Evolutionary conservation across 2,797 vertebrate genomes (phyloP), one percentile per base, ranked within the genome.

Genomic region (Loris lydekkerianus): DNA sequence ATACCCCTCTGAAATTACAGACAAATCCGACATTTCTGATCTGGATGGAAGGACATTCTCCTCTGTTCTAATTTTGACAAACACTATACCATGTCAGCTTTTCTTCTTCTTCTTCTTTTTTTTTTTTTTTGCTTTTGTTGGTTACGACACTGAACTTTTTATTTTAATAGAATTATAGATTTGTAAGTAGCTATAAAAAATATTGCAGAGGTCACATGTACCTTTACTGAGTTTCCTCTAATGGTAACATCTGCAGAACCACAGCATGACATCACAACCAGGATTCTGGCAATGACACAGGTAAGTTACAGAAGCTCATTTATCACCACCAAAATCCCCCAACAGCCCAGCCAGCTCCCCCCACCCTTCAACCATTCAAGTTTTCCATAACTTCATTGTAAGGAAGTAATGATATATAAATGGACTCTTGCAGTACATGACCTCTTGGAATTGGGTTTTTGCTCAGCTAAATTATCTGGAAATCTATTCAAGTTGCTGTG

Each of bases 201-300:
- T 37, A 70, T 10, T 9, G 69, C 37, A 61, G 31, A 81, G 37
- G 34, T 82, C 53, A 72, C 15, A 34, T 25, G 29, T 58, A 70
- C 14, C 37, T 81, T 46, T 46, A 10, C 40, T 40, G 40, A 53
- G 40, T 29, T 58, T 20, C 31, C 56, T 31, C 37, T n/a, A 82
- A 23, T 49, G 31, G 53, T 29, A 43, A 82, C 37, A n/a, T 46
- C 6, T 40, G 14, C 21, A 53, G 4, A 37, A 53, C 67, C n/a
- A 18, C 0, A 4, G 40, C 7, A 37, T 7, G 6, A 2, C 37
- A 69, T n/a, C 49, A n/a, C 34, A 46, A n/a, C 29, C 49, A 15
- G 1, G 40, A 81, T 21, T 27, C 20, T 21, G 20, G 82, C 7
- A 43, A 29, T 31, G 37, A 17, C 10, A 49, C 17, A 34, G n/a